phyloP scores from a whole-genome alignment of 2,888 invertebrate genomes.

The Zele albiditarsus region DNA sequence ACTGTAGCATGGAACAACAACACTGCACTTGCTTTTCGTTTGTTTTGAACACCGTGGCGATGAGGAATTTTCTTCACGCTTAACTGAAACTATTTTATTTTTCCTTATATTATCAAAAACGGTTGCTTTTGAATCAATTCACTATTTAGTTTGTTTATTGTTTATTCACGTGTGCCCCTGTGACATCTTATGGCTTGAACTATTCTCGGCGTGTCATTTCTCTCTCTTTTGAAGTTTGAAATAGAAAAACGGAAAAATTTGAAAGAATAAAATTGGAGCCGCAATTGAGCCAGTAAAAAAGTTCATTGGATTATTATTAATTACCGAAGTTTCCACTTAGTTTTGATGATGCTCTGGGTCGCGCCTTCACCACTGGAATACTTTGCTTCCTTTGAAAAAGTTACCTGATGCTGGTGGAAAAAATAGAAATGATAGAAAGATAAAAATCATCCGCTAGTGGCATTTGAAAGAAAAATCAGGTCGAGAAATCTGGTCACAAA shows the following conservation, averaged over 20 bases:
- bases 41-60: slow-evolving; percentile 44
- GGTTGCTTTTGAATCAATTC: background rate
- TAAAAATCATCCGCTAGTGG: background rate
- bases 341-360: slow-evolving; percentile 34
- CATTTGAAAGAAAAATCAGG: background rate
- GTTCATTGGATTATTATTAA: slow-evolving; percentile 48
- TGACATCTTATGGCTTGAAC: slow-evolving; percentile 59
- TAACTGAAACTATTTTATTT: slow-evolving; percentile 26
- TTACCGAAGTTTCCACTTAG: slow-evolving; percentile 57
- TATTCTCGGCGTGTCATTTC: slow-evolving; percentile 60
- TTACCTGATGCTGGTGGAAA: slow-evolving; percentile 50
- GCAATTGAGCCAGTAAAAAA: slow-evolving; percentile 8
- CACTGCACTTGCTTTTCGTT: slow-evolving; percentile 64
- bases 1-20: slow-evolving; percentile 61
- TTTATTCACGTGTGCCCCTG: slow-evolving; percentile 56
- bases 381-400: slow-evolving; percentile 51
- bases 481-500: background rate
- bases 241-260: slow-evolving; percentile 26
- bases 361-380: slow-evolving; percentile 48
- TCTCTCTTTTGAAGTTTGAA: slow-evolving; percentile 36
- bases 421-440: slow-evolving; percentile 13
- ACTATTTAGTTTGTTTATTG: slow-evolving; percentile 5
- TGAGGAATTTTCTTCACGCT: slow-evolving; percentile 23
- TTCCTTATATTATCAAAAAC: background rate
- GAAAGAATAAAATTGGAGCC: slow-evolving; percentile 10